Conservation (phyloP, 1,140 invertebrate species). For the Octopus bimaculoides region DNA sequence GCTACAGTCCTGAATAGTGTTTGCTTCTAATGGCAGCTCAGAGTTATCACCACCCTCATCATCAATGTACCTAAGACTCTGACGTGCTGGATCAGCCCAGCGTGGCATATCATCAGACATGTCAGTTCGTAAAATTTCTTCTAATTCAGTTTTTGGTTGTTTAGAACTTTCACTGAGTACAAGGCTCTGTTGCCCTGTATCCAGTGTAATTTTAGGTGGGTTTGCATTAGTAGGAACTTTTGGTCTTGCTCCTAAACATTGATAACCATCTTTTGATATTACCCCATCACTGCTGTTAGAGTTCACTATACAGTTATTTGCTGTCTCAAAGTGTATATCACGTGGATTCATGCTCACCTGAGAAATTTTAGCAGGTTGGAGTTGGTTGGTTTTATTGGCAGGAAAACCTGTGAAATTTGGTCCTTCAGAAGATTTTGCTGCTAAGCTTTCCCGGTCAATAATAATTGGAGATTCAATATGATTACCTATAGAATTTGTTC, state of each 20-base stretch:
- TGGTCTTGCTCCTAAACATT: conserved; percentile 9
- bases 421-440: not conserved
- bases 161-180: not conserved
- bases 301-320: conserved; percentile 5
- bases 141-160: conserved; percentile 4
- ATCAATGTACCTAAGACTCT: conserved; percentile 57
- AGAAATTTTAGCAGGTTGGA: conserved; percentile 12
- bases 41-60: conserved; percentile 45
- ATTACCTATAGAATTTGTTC: not conserved
- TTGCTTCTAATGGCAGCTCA: conserved; percentile 38
- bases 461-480: conserved; percentile 9
- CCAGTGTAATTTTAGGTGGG: conserved; percentile 13
- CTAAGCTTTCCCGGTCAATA: conserved; percentile 4
- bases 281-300: not conserved
- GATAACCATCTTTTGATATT: not conserved
- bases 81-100: conserved; percentile 53
- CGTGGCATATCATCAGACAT: conserved; percentile 31
- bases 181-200: conserved; percentile 15
- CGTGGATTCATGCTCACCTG: conserved; percentile 12
- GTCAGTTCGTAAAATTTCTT: conserved; percentile 14
- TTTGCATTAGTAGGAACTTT: conserved; percentile 19
- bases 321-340: conserved; percentile 7
- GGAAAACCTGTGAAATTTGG: not conserved
- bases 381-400: not conserved
- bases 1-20: conserved; percentile 46